phyloP scores from a whole-genome alignment of 2,113 vertebrate genomes.

The Argyrosomus japonicus region DNA sequence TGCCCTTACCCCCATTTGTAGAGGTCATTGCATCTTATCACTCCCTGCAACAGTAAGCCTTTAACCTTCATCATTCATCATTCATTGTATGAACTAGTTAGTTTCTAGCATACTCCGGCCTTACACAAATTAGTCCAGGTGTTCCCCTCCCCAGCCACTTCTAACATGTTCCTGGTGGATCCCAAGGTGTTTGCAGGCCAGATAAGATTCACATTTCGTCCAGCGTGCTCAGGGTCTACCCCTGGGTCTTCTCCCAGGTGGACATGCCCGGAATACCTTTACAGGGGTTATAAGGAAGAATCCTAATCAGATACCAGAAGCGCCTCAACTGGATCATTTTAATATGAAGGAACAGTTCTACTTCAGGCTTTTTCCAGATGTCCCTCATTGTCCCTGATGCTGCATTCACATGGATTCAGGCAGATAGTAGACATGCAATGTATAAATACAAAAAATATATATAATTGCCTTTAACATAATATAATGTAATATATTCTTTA shows the following conservation, averaged over 20 bases:
- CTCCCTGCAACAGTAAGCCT: not conserved
- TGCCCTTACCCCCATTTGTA: not conserved
- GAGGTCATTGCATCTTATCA: not conserved
- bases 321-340: not conserved
- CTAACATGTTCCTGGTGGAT: slow-evolving; percentile 8
- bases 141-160: not conserved
- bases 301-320: not conserved
- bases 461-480: no score
- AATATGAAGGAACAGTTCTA: not conserved
- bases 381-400: not conserved
- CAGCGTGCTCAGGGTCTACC: slow-evolving; percentile 5
- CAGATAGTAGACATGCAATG: no score
- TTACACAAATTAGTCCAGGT: not conserved
- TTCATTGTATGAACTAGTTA: no score
- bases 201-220: slow-evolving; percentile 6
- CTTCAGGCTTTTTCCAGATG: not conserved
- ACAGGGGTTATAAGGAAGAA: not conserved
- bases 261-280: not conserved
- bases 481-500: no score
- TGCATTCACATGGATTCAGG: no score
- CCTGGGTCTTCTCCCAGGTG: not conserved
- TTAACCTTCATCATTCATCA: not conserved
- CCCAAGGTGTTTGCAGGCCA: not conserved
- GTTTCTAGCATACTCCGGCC: not conserved
- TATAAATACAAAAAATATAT: no score